phyloP scores from a whole-genome alignment of 2,797 vertebrate species.

The Psittacula echo region DNA sequence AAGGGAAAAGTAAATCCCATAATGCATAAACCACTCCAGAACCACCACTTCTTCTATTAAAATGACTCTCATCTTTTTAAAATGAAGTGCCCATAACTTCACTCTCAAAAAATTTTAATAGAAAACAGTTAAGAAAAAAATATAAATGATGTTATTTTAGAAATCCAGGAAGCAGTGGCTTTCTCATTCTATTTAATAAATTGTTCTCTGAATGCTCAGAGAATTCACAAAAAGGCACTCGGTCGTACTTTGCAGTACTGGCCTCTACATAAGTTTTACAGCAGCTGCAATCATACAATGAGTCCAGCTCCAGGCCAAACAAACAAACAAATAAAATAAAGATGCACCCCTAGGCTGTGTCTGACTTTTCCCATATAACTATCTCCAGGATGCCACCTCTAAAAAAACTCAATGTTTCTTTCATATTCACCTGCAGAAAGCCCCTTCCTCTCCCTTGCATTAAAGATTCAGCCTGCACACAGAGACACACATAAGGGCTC shows the following conservation, averaged over 20 bases:
- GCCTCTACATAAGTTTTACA: constrained; percentile 49
- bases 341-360: constrained; percentile 66
- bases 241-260: background rate
- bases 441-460: constrained; percentile 48
- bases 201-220: constrained; percentile 21
- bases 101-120: constrained; percentile 29
- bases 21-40: background rate
- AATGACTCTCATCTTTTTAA: background rate
- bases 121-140: constrained; percentile 25
- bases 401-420: constrained; percentile 40
- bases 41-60: background rate
- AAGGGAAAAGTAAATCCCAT: background rate
- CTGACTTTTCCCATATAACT: constrained; percentile 58
- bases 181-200: constrained; percentile 59
- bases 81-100: constrained; percentile 16
- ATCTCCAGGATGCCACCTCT: constrained; percentile 54
- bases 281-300: background rate
- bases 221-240: constrained; percentile 29
- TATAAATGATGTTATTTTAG: constrained; percentile 43
- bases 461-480: constrained; percentile 55
- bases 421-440: constrained; percentile 58
- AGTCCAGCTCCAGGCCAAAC: constrained; percentile 65
- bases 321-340: constrained; percentile 71
- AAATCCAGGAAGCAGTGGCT: constrained; percentile 22
- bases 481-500: background rate